Base-by-base conservation (phyloP, 2,113 vertebrate genomes). In the Melanocharis versteri region DNA sequence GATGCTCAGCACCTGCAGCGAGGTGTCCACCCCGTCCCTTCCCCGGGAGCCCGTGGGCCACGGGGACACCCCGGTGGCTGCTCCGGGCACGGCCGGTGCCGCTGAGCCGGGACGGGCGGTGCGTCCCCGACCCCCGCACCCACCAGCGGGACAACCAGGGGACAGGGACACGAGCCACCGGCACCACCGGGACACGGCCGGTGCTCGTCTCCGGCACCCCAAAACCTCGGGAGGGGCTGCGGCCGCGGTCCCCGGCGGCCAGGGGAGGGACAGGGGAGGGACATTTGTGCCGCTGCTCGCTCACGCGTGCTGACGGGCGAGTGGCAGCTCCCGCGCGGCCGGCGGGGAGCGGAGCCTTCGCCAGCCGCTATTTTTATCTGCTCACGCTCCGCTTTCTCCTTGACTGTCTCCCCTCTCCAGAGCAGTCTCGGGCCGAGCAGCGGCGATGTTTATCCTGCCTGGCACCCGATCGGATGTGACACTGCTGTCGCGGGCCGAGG, bases 351-450 rank as follows among this genome's bases (percentile, higher is more conserved):
- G 54, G 22, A 84, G 80, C 72, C 91, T 76, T 68, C 14, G 45
- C 93, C 89, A 72, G 77, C 22, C 3, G 57, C 93, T 97, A 91
- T 96, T 96, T 96, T 91, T 96, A 96, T 84, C 96, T 30, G 31
- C 94, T 96, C 87, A 60, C 39, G 57, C 93, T 94, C 77, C 42
- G 57, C 68, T 91, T 95, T 96, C 96, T 96, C 96, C 95, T 96
- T 96, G 94, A 87, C 94, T 89, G 89, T 94, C 93, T 96, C 87
- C 62, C 73, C 84, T 87, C 87, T 48, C 83, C 3, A 0, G 64
- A 94, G 94, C 85, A 39, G 95, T n/a, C 40, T 88, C 68, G 2
- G 75, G 26, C 95, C 37, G 28, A 87, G 77, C 92, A 33, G 28
- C 56, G 15, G 87, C 16, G 28, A 42, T 85, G 91, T 83, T 93